Evolutionary conservation across 2,888 invertebrate genomes (phyloP).

Genomic region (Agrochola lychnidis): DNA sequence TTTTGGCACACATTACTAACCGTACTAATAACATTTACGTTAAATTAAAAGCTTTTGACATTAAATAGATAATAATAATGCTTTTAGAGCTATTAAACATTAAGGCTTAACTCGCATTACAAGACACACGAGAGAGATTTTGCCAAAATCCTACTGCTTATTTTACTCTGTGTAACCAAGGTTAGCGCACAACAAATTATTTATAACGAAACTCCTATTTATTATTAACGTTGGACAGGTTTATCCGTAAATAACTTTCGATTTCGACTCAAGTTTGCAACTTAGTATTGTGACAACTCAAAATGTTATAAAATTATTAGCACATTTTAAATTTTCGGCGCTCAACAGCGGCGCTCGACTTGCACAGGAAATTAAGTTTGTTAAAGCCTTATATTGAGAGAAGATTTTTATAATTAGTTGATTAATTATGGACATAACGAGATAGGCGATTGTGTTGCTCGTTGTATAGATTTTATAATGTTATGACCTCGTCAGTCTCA

Average conservation of each 20-base stretch:
- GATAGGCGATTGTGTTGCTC: not conserved
- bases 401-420: not conserved
- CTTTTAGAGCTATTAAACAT: slow-evolving; percentile 24
- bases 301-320: slow-evolving; percentile 12
- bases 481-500: no score
- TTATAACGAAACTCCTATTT: slow-evolving; percentile 65
- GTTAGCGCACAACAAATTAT: slow-evolving; percentile 62
- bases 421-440: not conserved
- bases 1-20: not conserved
- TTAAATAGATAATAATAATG: slow-evolving; percentile 3
- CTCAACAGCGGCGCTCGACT: not conserved
- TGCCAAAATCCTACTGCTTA: slow-evolving; percentile 31
- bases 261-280: slow-evolving; percentile 60
- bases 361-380: slow-evolving; percentile 7
- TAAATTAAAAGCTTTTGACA: slow-evolving; percentile 9
- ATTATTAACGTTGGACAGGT: slow-evolving; percentile 68
- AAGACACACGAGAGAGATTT: not conserved
- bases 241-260: slow-evolving; percentile 64
- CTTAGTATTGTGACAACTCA: slow-evolving; percentile 26
- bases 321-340: not conserved
- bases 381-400: not conserved
- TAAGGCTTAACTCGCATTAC: slow-evolving; percentile 1
- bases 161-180: slow-evolving; percentile 39
- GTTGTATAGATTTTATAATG: not conserved
- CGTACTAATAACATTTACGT: not conserved